A percentile compares a stretch with the other conserved stretches of the same genome.
Conservation (phyloP, 2,888 invertebrate genomes). For the Sphaeridia pumilis region DNA sequence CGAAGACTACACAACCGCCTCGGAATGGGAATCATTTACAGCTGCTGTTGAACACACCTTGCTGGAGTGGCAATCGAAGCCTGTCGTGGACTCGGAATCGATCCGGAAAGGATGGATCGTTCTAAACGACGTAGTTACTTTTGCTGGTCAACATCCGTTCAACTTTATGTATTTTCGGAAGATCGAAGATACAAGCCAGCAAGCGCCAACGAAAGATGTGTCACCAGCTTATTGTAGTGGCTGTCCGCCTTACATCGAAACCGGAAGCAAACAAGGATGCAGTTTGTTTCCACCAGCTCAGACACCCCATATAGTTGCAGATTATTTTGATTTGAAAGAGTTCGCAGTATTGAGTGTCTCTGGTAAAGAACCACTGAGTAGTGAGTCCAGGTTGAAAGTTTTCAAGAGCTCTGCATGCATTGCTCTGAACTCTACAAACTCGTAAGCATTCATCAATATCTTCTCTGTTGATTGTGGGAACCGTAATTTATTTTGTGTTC, state of each 20-base stretch:
- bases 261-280: constrained; percentile 15
- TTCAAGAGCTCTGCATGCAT: constrained; percentile 69
- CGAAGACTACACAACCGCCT: constrained; percentile 94
- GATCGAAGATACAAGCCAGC: constrained; percentile 1
- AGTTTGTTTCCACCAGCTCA: constrained; percentile 27
- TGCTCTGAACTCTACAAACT: constrained; percentile 66
- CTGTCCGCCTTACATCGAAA: constrained; percentile 21
- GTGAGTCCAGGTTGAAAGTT: constrained; percentile 60
- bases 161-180: constrained; percentile 30
- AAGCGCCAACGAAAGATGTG: neutral
- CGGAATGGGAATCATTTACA: constrained; percentile 94
- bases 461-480: neutral
- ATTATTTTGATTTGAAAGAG: constrained; percentile 61
- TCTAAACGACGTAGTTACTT: constrained; percentile 45
- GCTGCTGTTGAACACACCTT: constrained; percentile 80
- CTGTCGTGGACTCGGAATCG: constrained; percentile 24
- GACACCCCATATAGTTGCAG: constrained; percentile 25
- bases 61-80: constrained; percentile 50
- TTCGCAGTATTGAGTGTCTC: constrained; percentile 65
- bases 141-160: constrained; percentile 44
- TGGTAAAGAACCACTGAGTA: constrained; percentile 46
- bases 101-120: constrained; percentile 27
- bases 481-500: neutral
- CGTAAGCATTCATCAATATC: constrained; percentile 42
- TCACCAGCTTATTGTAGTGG: neutral